Base-by-base conservation (phyloP, 23 tunicate genomes). In the Trididemnum miniatum region DNA sequence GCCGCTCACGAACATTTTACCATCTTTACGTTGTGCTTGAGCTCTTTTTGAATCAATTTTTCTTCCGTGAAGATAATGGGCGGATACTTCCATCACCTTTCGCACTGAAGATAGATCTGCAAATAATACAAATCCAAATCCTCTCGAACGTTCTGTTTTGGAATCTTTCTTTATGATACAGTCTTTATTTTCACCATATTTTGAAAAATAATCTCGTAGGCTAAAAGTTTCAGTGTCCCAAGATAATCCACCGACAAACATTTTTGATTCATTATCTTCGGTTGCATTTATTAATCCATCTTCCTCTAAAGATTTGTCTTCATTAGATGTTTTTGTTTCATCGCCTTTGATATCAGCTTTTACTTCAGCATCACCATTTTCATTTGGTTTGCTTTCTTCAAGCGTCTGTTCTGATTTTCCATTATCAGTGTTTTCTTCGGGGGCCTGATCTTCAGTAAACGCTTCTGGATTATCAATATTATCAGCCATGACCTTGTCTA, bases 81-180 rank as follows among this genome's bases (percentile, higher is more conserved):
- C 44, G 0, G 60, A 38, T 12, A 28, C 54, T 1, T 77, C 73
- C 28, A 91, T 9, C 26, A 85, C 97, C 76, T 87, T 88, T 2
- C 84, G 83, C 1, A 96, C 84, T 37, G 89, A 60, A 22, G 69
- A 87, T 31, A 74, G 36, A 77, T 87, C 88, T 32, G 65, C 85
- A 80, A 96, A 96, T 35, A 96, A 29, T 40, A 96, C 91, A 80
- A 96, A 96, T 28, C 99, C 99, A 81, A 96, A 96, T n/a, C 99
- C 90, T 33, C 99, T 77, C 26, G 99, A 96, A 30, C 87, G 75
- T 71, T 89, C 94, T 24, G 99, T 91, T 63, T 80, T 77, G 39
- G 84, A 76, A 69, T 96, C 99, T 65, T 75, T 96, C 76, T 96
- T 96, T 29, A 96, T 82, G 1, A 83, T 88, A 59, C 92, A 88